Evolutionary conservation across 2,888 invertebrate species (phyloP).

Genomic region (Lordiphosa andalusiaca): DNA sequence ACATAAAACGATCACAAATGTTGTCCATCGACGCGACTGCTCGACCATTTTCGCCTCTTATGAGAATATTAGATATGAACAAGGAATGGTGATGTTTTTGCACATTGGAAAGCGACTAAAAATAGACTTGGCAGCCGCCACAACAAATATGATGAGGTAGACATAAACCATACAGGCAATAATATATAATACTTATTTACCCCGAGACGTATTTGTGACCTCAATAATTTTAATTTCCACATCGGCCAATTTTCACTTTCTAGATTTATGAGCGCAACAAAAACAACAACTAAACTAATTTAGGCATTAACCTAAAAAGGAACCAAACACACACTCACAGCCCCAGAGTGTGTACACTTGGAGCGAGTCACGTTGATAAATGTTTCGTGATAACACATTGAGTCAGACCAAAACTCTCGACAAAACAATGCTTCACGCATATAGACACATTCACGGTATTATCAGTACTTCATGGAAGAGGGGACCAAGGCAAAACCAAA

Average conservation of each 20-base stretch:
- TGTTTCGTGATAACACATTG: constrained; percentile 9
- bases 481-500: too few species aligned
- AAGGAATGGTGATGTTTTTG: constrained; percentile 39
- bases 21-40: too few species aligned
- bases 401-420: not conserved
- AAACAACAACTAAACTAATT: constrained; percentile 12
- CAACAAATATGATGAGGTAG: constrained; percentile 17
- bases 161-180: constrained; percentile 2
- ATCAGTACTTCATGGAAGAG: too few species aligned
- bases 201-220: constrained; percentile 25
- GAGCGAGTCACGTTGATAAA: constrained; percentile 1
- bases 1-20: not conserved
- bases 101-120: constrained; percentile 31
- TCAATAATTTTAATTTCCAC: constrained; percentile 33
- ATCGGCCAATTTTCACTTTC: constrained; percentile 25
- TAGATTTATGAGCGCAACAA: constrained; percentile 34
- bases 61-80: constrained; percentile 5
- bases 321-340: too few species aligned
- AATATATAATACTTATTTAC: too few species aligned
- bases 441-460: too few species aligned
- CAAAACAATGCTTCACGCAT: too few species aligned
- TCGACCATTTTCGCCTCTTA: not conserved
- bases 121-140: constrained; percentile 43
- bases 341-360: too few species aligned
- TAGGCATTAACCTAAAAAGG: too few species aligned